phyloP scores from a whole-genome alignment of 2,797 vertebrate species.

The Ctenopoma kingsleyae region DNA sequence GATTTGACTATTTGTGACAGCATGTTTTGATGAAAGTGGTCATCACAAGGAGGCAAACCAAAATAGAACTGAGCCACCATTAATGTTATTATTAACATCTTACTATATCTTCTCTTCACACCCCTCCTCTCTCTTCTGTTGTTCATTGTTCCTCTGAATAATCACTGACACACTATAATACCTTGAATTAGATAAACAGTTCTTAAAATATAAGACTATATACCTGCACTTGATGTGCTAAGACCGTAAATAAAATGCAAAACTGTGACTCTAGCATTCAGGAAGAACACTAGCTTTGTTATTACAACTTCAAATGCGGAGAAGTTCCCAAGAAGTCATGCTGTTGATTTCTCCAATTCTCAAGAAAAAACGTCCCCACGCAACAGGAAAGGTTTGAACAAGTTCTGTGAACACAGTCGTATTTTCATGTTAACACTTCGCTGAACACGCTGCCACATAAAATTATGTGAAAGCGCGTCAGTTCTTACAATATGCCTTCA shows the following conservation, averaged over 20 bases:
- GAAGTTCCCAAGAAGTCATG: no score
- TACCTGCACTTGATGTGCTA: no score
- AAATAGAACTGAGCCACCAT: neutral
- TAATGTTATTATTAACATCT: neutral
- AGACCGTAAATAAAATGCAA: no score
- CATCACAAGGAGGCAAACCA: neutral
- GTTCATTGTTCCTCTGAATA: neutral
- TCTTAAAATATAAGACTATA: no score
- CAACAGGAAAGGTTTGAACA: neutral
- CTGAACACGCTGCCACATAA: neutral
- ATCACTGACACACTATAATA: neutral
- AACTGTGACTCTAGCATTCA: no score
- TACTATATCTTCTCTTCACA: no score
- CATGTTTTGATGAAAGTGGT: neutral
- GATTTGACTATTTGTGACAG: constrained; percentile 5
- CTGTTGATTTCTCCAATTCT: neutral
- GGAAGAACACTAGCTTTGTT: no score
- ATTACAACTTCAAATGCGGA: no score
- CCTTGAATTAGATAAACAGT: no score
- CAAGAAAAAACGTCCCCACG: neutral
- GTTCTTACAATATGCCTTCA: neutral
- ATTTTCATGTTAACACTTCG: neutral
- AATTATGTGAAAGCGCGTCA: constrained; percentile 9
- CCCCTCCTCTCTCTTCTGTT: neutral
- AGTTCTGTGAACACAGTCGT: constrained; percentile 1